Conservation (phyloP, 64 coral and sea anemone species). For the Anthopleura sola region DNA sequence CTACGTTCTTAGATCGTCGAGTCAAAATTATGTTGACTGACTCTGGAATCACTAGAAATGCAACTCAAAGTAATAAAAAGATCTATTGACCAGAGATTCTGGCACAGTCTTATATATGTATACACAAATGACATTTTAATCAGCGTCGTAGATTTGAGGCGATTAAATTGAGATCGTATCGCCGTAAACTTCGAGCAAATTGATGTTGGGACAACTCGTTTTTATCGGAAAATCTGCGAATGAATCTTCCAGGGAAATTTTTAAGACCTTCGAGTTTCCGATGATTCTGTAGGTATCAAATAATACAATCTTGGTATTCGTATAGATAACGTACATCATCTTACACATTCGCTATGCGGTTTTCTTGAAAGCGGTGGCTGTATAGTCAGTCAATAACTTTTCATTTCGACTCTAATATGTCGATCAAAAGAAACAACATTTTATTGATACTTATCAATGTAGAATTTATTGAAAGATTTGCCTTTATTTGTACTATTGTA, state of each 20-base stretch:
- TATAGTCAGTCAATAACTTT: not conserved
- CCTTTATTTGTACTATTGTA: not conserved
- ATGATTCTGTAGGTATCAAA: not conserved
- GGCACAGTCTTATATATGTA: not conserved
- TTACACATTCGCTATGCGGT: not conserved
- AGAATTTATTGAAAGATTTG: not conserved
- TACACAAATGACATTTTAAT: not conserved
- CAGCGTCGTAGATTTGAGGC: not conserved
- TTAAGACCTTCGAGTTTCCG: not conserved
- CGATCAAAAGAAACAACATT: not conserved
- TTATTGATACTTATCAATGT: not conserved
- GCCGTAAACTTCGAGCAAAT: not conserved
- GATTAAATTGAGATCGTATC: constrained; percentile 9
- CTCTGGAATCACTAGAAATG: not conserved
- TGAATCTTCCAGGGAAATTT: not conserved
- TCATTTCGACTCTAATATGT: not conserved
- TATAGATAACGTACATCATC: not conserved
- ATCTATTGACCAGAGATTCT: not conserved
- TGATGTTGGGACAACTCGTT: not conserved
- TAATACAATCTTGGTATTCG: not conserved
- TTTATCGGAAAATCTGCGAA: not conserved
- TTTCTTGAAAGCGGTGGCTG: not conserved
- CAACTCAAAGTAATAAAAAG: not conserved
- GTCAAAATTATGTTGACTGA: not conserved
- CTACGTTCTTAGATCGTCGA: not conserved